These are phyloP conservation scores for Ataeniobius toweri DNA, from an alignment of 2,797 vertebrate genomes.

Conservation along the genomic window DNA sequence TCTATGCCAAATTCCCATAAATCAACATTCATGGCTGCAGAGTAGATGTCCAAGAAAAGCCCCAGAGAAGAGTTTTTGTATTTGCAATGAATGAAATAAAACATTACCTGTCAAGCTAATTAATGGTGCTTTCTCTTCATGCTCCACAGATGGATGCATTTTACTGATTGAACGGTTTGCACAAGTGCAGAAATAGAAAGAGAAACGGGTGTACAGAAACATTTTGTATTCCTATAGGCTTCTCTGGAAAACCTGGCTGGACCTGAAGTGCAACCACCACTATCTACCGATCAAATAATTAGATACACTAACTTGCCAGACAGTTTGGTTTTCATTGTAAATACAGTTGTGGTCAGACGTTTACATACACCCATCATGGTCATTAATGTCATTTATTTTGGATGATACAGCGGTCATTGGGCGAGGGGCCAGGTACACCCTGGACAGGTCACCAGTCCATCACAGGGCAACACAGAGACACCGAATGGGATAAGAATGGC, in stretches of 20 bases:
- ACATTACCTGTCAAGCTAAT: not conserved
- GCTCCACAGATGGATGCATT: slow-evolving; percentile 5
- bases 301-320: not conserved
- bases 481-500: not conserved
- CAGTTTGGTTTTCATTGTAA: not conserved
- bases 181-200: not conserved
- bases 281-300: not conserved
- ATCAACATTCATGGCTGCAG: slow-evolving; percentile 26
- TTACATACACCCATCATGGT: not conserved
- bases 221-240: not conserved
- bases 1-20: slow-evolving; percentile 10
- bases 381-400: not conserved
- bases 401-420: not conserved
- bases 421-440: too few relatives aligned
- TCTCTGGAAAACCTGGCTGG: not conserved
- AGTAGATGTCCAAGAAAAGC: slow-evolving; percentile 16
- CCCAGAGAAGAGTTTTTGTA: not conserved
- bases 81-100: slow-evolving; percentile 16
- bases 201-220: not conserved
- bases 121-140: not conserved
- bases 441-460: too few relatives aligned
- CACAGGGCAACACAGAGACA: not conserved
- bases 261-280: not conserved
- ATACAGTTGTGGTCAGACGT: not conserved
- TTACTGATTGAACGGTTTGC: slow-evolving; percentile 3